Conservation (phyloP, 2,888 invertebrate genomes). For the Salticus scenicus region DNA sequence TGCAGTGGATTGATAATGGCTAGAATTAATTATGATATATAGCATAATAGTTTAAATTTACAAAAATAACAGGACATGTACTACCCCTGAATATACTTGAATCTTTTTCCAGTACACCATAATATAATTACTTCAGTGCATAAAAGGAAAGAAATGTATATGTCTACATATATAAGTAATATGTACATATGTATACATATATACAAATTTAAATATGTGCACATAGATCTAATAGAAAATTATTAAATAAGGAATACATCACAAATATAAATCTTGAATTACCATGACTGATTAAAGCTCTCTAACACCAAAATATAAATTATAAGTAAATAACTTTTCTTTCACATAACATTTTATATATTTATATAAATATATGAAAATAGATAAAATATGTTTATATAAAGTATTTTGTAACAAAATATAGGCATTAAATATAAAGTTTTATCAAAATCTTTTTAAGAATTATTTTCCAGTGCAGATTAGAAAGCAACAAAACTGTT, state of each 20-base stretch:
- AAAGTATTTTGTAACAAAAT: constrained; percentile 60
- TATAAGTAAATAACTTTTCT: constrained; percentile 47
- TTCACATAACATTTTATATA: constrained; percentile 52
- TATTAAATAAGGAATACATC: constrained; percentile 40
- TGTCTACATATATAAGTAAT: not conserved
- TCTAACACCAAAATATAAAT: constrained; percentile 60
- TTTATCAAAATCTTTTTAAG: constrained; percentile 54
- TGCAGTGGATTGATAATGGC: no score
- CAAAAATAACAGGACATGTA: no score
- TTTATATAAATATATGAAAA: constrained; percentile 64
- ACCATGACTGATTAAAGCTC: constrained; percentile 20
- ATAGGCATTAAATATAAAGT: constrained; percentile 63
- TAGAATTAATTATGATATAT: no score
- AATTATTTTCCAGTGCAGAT: constrained; percentile 32
- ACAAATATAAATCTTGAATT: constrained; percentile 22
- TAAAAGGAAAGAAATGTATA: not conserved
- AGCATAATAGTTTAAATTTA: no score
- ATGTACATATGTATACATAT: not conserved
- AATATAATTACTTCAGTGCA: not conserved
- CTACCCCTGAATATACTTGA: no score
- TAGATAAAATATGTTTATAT: constrained; percentile 63
- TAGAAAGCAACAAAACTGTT: constrained; percentile 39
- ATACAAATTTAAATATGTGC: not conserved
- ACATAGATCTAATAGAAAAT: constrained; percentile 24
- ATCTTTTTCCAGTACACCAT: no score